phyloP scores from a whole-genome alignment of 1,140 invertebrate species.

The Glossosoma conforme region DNA sequence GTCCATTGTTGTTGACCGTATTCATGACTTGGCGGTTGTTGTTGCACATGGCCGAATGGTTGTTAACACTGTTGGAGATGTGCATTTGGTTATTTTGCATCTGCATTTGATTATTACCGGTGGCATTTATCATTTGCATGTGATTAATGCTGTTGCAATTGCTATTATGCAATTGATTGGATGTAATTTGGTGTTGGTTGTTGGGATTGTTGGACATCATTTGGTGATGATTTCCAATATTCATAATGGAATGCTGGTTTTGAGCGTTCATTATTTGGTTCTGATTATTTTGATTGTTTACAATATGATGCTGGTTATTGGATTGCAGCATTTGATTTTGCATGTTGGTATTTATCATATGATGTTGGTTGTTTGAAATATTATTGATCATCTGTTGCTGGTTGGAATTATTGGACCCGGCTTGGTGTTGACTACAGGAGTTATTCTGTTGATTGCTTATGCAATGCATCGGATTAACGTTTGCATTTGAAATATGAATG shows the following conservation, averaged over 20 bases:
- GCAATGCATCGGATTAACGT: constrained; percentile 25
- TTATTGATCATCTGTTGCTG: constrained; percentile 30
- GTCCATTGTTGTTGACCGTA: too few relatives aligned
- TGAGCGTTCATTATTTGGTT: background rate
- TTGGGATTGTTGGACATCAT: constrained; percentile 9
- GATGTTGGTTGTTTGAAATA: constrained; percentile 27
- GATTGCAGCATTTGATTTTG: constrained; percentile 8
- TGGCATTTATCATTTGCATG: constrained; percentile 16
- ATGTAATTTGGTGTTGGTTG: constrained; percentile 11
- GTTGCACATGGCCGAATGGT: constrained; percentile 14
- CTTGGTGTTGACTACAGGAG: constrained; percentile 22
- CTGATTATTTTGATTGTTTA: constrained; percentile 7
- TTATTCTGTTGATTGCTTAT: constrained; percentile 12
- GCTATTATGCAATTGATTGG: constrained; percentile 6
- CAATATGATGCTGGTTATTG: constrained; percentile 5
- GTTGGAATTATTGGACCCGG: constrained; percentile 8
- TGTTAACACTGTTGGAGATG: constrained; percentile 5
- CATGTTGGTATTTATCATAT: constrained; percentile 16
- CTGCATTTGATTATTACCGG: constrained; percentile 33
- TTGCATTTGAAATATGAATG: constrained; percentile 15
- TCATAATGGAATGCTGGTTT: background rate
- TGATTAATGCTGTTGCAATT: constrained; percentile 19
- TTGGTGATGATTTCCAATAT: constrained; percentile 9
- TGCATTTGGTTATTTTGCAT: constrained; percentile 46
- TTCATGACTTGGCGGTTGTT: too few relatives aligned